Evolutionary conservation across 53 echinoderm and acorn worm species (phyloP).

Genomic region (Astropecten irregularis): DNA sequence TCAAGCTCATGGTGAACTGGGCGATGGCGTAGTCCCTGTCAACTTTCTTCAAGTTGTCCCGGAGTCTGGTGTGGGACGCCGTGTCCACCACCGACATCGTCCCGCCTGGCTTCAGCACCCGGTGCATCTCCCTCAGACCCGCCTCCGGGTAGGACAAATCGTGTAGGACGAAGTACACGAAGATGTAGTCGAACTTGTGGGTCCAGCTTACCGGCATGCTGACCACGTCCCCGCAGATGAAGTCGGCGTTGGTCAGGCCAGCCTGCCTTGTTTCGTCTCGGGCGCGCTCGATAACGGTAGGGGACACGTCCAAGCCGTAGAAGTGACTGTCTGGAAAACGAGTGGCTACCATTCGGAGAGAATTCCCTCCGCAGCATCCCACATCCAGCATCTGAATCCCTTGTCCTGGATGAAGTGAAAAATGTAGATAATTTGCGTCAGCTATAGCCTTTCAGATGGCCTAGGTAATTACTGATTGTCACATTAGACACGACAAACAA

Average conservation of each 20-base stretch:
- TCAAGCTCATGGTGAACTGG: constrained; percentile 62
- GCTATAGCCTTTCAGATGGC: neutral
- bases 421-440: too few species aligned
- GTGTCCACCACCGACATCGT: constrained; percentile 66
- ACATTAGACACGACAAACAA: neutral
- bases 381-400: constrained; percentile 71
- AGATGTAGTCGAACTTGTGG: constrained; percentile 69
- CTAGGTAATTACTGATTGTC: neutral
- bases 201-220: constrained; percentile 60
- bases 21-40: constrained; percentile 18
- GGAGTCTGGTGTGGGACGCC: constrained; percentile 44
- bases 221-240: constrained; percentile 61
- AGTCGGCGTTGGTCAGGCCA: constrained; percentile 56
- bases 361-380: constrained; percentile 69
- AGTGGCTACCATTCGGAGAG: constrained; percentile 48
- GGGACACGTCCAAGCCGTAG: constrained; percentile 71
- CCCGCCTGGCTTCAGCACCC: constrained; percentile 65
- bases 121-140: constrained; percentile 48
- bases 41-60: constrained; percentile 44
- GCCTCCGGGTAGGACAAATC: constrained; percentile 64
- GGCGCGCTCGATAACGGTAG: constrained; percentile 24
- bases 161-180: constrained; percentile 64
- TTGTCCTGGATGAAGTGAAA: constrained; percentile 36
- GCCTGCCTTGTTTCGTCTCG: neutral
- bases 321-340: constrained; percentile 62